phyloP scores from a whole-genome alignment of 2,888 invertebrate species.

The Cremastinae sp. region DNA sequence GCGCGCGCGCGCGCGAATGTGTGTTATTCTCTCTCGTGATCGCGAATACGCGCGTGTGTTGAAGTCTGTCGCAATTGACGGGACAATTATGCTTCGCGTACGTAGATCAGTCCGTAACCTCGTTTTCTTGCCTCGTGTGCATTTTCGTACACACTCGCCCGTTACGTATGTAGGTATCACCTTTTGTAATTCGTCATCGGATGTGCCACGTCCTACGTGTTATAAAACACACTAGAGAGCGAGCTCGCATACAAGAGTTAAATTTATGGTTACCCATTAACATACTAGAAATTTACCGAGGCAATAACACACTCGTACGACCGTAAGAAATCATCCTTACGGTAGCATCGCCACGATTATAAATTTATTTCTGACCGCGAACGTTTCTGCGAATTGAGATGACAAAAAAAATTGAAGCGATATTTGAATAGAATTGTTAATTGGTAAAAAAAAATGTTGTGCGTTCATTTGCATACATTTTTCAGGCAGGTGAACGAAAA shows the following conservation, averaged over 20 bases:
- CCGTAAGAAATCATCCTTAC: conserved; percentile 46
- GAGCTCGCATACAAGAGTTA: conserved; percentile 47
- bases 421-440: not conserved
- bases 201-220: conserved; percentile 57
- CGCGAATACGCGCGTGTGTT: not conserved
- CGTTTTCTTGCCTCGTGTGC: conserved; percentile 42
- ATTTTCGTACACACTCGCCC: conserved; percentile 12
- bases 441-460: too few species aligned
- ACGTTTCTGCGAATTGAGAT: not conserved
- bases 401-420: not conserved
- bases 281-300: conserved; percentile 52
- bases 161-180: conserved; percentile 54
- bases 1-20: not conserved
- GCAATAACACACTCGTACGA: conserved; percentile 15
- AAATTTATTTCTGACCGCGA: not conserved
- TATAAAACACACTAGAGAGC: conserved; percentile 37
- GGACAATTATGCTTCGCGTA: conserved; percentile 49
- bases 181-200: conserved; percentile 62
- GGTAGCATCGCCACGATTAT: conserved; percentile 25
- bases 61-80: conserved; percentile 55
- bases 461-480: too few species aligned
- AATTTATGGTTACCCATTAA: conserved; percentile 61
- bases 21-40: too few species aligned
- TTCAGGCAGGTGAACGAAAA: too few species aligned
- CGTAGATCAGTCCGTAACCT: conserved; percentile 55